These are phyloP conservation scores for Xestia rhomboidea DNA, from an alignment of 2,888 invertebrate genomes.

Conservation along the genomic window DNA sequence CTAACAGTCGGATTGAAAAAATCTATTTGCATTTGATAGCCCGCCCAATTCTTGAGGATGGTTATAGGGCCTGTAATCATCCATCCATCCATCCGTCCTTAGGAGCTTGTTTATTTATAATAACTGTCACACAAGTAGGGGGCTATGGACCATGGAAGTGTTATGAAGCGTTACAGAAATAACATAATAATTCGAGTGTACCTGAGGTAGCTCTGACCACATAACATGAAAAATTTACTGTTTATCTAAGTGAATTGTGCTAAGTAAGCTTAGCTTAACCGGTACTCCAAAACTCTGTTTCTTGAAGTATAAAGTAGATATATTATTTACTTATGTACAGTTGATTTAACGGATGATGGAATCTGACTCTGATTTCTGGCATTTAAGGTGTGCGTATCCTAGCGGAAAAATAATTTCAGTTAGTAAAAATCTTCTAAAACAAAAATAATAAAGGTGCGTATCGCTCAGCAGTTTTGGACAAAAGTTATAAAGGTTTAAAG, in stretches of 20 bases:
- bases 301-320: background rate
- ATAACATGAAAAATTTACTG: background rate
- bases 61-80: background rate
- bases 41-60: background rate
- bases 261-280: slow-evolving; percentile 17
- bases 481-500: too few relatives aligned
- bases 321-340: slow-evolving; percentile 7
- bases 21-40: background rate
- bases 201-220: too few relatives aligned
- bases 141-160: background rate
- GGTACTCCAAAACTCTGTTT: slow-evolving; percentile 3
- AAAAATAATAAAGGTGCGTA: too few relatives aligned
- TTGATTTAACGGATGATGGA: slow-evolving; percentile 6
- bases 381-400: too few relatives aligned
- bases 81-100: background rate
- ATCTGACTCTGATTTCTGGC: background rate
- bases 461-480: too few relatives aligned
- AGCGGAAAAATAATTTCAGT: too few relatives aligned
- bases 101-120: background rate
- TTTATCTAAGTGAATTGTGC: slow-evolving; percentile 13
- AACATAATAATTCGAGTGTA: slow-evolving; percentile 16
- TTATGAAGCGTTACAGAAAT: slow-evolving; percentile 20
- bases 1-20: background rate
- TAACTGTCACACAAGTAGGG: slow-evolving; percentile 20
- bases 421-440: too few relatives aligned